Conservation (phyloP, 2,888 invertebrate genomes). For the Mongoloraphidia duomilia region DNA sequence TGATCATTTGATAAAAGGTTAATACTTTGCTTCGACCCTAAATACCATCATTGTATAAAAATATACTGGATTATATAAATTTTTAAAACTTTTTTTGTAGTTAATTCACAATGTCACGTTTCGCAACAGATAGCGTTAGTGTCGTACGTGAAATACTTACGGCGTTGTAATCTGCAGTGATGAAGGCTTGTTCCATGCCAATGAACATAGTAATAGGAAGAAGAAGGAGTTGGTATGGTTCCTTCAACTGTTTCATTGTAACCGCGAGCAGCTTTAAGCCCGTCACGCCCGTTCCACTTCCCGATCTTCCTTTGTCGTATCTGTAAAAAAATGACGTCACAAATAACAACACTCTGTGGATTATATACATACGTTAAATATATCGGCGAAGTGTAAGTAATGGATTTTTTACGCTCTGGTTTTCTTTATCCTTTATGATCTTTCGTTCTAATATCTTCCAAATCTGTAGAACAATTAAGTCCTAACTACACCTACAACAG, state of each 20-base stretch:
- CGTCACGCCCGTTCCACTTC: slow-evolving; percentile 44
- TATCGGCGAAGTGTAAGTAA: not conserved
- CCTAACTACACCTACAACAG: no score
- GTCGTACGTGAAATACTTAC: slow-evolving; percentile 31
- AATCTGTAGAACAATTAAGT: no score
- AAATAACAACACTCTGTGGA: not conserved
- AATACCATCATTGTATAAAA: no score
- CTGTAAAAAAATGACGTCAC: slow-evolving; percentile 25
- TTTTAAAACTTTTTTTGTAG: no score
- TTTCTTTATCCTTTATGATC: not conserved
- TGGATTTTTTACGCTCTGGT: not conserved
- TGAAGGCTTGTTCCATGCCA: slow-evolving; percentile 85
- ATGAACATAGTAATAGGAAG: slow-evolving; percentile 87
- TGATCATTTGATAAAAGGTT: no score
- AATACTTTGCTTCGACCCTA: no score
- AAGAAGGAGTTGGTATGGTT: slow-evolving; percentile 68
- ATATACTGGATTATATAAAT: no score
- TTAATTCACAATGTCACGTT: no score
- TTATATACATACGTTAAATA: not conserved
- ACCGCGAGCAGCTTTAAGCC: slow-evolving; percentile 56
- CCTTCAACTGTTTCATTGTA: slow-evolving; percentile 59
- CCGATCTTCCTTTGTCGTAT: slow-evolving; percentile 42
- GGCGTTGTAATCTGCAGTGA: slow-evolving; percentile 71
- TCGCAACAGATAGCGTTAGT: no score
- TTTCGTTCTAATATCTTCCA: no score